Base-by-base conservation (phyloP, 2,113 vertebrate species). In the Aspiorhynchus laticeps region DNA sequence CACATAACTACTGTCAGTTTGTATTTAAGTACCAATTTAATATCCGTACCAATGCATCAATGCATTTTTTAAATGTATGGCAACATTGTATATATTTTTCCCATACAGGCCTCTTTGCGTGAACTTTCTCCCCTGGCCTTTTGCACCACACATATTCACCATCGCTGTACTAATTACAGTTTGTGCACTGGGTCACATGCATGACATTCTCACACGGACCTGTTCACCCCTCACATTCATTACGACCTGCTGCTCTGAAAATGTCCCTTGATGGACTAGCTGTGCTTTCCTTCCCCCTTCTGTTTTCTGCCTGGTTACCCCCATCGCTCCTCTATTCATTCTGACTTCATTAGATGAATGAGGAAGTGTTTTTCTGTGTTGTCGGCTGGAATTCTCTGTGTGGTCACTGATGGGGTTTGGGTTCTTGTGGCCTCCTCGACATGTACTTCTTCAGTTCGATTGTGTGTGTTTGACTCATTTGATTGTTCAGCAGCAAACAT, bases 281-380 rank as follows among this genome's bases (percentile, higher is more conserved):
- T 83, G 67, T 87, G 77, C 73, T 82, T 80, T 53, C 53, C 10
- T 73, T 43, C 46, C 90, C 73, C 38, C 63, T 86, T 73, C 79
- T 51, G 31, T 88, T 36, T 51, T 78, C 31, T 14, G 31, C 86
- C 85, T 90, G 76, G 38, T 81, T 3, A 71, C 67, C 46, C 76
- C 65, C 38, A 17, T 59, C 31, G 33, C 48, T 79, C 74, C 67
- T 56, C 48, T 43, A 86, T 90, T 86, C 73, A 89, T 88, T 81
- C 77, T 38, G 56, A 88, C 85, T 88, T 81, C 38, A 85, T 88
- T 88, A 90, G 77, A 79, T 76, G 83, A 90, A 88, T 88, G 84
- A 90, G 43, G 63, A 87, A 87, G 83, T 89, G 83, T 81, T 91
- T 51, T 76, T 17, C 61, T 83, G 36, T 14, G 65, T 48, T 74